These are phyloP conservation scores for Diplodus sargus DNA, from an alignment of 2,797 vertebrate species.

Conservation along the genomic window DNA sequence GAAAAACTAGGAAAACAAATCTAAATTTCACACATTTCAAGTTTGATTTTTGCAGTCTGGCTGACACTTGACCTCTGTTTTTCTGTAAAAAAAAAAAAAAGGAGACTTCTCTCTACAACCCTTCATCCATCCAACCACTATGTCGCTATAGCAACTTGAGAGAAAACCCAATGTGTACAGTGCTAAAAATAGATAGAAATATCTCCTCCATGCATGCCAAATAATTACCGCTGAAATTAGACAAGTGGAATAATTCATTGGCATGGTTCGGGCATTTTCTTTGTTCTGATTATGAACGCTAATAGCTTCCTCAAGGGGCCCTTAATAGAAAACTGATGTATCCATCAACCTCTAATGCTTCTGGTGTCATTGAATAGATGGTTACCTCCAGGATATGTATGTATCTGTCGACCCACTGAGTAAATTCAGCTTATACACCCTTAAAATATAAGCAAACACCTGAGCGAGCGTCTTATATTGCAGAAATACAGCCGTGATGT, in stretches of 20 bases:
- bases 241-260: slow-evolving; percentile 52
- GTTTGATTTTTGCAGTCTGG: not conserved
- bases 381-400: slow-evolving; percentile 47
- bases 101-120: not conserved
- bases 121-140: not conserved
- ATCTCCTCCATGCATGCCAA: not conserved
- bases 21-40: not conserved
- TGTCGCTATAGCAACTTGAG: not conserved
- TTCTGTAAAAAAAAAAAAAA: too few species aligned
- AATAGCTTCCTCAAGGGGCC: slow-evolving; percentile 46
- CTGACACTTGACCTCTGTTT: too few species aligned
- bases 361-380: slow-evolving; percentile 51
- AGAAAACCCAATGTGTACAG: not conserved
- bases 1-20: not conserved
- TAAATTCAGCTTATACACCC: slow-evolving; percentile 1
- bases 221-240: slow-evolving; percentile 38
- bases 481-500: not conserved
- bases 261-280: slow-evolving; percentile 26
- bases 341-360: slow-evolving; percentile 48
- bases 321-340: slow-evolving; percentile 42
- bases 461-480: not conserved
- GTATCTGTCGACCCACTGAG: slow-evolving; percentile 3
- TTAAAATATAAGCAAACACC: not conserved
- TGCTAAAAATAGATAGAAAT: slow-evolving; percentile 1
- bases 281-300: slow-evolving; percentile 41